Base-by-base conservation (phyloP, 2,888 invertebrate genomes). In the Drosophila helvetica region DNA sequence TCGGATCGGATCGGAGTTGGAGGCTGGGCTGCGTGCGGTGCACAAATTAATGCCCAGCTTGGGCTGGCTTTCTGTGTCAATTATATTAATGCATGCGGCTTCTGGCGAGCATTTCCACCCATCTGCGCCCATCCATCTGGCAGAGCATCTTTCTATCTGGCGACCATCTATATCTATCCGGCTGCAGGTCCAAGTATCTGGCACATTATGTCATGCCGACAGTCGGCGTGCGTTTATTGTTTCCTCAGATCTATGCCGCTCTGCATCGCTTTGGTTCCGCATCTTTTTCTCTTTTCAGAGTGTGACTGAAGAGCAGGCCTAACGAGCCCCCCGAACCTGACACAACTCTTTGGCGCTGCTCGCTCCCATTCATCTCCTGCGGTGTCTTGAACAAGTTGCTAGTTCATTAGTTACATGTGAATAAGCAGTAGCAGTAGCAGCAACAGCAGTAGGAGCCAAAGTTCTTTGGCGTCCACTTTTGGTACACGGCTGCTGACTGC, bases 61-160 rank as follows among this genome's bases (percentile, higher is more conserved):
- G 74, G 63, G 65, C 71, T 62, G 63, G 65, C 12, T 81, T 87
- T 88, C 79, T 88, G 77, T 89, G 89, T 89, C 89, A 89, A 89
- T 88, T 88, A 85, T 75, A 86, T 88, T 80, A 83, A 86, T 85
- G 84, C 78, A 88, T 82, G 79, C 78, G 60, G 75, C 80, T 73
- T 54, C 55, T 60, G 79, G 53, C 64, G 80, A 68, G 68, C 71
- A 71, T 59, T 80, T 70, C 73, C 77, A 56, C 33, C n/a, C 62
- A 60, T 45, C 30, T 52, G 25, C 46, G 25, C 58, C 48, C 53
- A 57, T 45, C 57, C 53, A 57, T 45, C 59, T 42, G 47, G 43
- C 51, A 56, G 18, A 30, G 67, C 33, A 66, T 66, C 67, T 55
- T 50, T n/a, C 69, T 57, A 68, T 59, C 62, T 33, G 22, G 38